phyloP scores from a whole-genome alignment of 2,888 invertebrate species.

The Eremobia ochroleuca region DNA sequence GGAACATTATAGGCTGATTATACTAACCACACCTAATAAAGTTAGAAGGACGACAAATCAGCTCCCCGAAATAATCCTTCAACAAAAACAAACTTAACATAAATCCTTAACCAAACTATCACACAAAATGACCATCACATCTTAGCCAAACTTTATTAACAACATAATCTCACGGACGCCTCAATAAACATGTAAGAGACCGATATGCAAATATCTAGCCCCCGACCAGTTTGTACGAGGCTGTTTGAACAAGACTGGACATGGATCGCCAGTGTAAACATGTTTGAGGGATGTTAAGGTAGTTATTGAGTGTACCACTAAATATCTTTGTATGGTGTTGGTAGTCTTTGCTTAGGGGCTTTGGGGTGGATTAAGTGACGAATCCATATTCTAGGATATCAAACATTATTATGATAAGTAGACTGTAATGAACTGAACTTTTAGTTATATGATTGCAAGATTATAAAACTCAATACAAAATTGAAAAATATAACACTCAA shows the following conservation, averaged over 20 bases:
- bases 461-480: neutral
- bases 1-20: too few species aligned
- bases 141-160: constrained; percentile 64
- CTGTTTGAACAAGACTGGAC: constrained; percentile 66
- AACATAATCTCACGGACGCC: constrained; percentile 68
- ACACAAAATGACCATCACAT: constrained; percentile 61
- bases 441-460: neutral
- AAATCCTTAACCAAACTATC: constrained; percentile 37
- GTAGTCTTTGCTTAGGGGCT: constrained; percentile 35
- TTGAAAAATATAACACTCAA: too few species aligned
- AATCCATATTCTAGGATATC: neutral
- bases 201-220: constrained; percentile 72
- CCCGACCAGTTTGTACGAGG: constrained; percentile 62
- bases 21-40: neutral
- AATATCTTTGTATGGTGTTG: constrained; percentile 58
- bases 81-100: constrained; percentile 37
- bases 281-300: constrained; percentile 56
- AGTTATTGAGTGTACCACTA: constrained; percentile 62
- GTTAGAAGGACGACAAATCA: constrained; percentile 5
- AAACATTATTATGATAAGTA: neutral
- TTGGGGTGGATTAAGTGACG: constrained; percentile 21
- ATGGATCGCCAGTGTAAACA: constrained; percentile 68
- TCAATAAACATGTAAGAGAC: constrained; percentile 74
- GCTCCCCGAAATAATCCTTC: constrained; percentile 14
- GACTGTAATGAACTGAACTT: neutral